Base-by-base conservation (phyloP, 2,888 invertebrate genomes). In the Cheilosia pagana region DNA sequence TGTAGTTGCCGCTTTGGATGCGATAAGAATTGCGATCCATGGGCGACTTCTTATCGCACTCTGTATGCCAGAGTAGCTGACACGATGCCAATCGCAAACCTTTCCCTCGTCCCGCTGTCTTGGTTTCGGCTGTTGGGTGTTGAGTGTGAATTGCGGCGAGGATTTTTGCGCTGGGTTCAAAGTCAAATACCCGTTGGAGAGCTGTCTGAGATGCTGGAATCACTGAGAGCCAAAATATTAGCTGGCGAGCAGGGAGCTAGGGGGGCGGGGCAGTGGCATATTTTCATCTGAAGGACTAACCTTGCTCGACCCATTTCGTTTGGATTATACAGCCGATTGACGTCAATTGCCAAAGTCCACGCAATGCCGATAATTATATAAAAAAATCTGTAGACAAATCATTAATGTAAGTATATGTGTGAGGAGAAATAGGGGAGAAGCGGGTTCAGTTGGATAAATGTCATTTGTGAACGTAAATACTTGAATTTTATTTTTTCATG, bases 331-430 rank as follows among this genome's bases (percentile, higher is more conserved):
- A n/a, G 28, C 39, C 62, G 55, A 85, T 85, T 85, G 85, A 85
- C 85, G 85, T 85, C 85, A 85, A 85, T 85, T 39, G 67, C 16
- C 70, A 76, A 85, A 85, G 81, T 85, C 85, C 71, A 65, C 16
- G 31, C 23, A 25, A 43, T 72, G 39, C 25, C 16, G 28, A 28
- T 52, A 21, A 50, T 35, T 16, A 25, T 21, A 57, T 31, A 67
- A 25, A 31, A 31, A 53, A 25, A 68, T 59, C 31, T 63, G 14
- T 21, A 63, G n/a, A 21, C 53, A 45, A 28, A n/a, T 23, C 45
- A 45, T 55, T 48, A 39, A 23, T n/a, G n/a, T 21, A 1, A n/a
- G 21, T 19, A 39, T 48, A 43, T 65, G 55, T 31, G 28, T 14
- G 16, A 6, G 10, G 14, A 6, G n/a, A 45, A 21, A 35, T 62